Conservation (phyloP, 1,140 invertebrate species). For the Gryllus bimaculatus region DNA sequence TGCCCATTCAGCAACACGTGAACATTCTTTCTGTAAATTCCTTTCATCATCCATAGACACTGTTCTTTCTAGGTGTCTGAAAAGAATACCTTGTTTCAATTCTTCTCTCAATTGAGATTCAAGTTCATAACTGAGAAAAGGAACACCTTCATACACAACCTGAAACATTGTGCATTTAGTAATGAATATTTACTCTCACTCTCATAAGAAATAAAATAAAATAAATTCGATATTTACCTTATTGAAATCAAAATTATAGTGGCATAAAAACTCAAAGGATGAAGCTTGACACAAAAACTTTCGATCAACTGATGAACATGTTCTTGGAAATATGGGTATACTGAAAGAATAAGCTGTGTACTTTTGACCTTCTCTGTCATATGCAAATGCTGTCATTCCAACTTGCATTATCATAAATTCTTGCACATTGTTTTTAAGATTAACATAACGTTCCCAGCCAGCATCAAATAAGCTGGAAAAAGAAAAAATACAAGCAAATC, state of each 20-base stretch:
- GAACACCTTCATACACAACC: constrained; percentile 55
- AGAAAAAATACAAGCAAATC: constrained; percentile 23
- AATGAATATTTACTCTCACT: constrained; percentile 6
- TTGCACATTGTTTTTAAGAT: constrained; percentile 44
- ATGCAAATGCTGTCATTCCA: constrained; percentile 51
- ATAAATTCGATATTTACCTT: constrained; percentile 48
- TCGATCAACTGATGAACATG: constrained; percentile 45
- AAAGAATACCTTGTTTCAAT: constrained; percentile 28
- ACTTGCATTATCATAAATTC: constrained; percentile 52
- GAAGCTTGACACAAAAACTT: constrained; percentile 51
- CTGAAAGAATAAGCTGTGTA: constrained; percentile 52
- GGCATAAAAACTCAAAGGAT: constrained; percentile 51
- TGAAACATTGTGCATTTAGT: constrained; percentile 32
- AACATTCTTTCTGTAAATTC: constrained; percentile 31
- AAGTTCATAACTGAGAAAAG: constrained; percentile 50
- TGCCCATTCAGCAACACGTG: constrained; percentile 35
- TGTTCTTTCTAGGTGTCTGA: constrained; percentile 27
- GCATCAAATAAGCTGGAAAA: constrained; percentile 61
- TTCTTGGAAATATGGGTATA: constrained; percentile 56
- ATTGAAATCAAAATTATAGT: constrained; percentile 62
- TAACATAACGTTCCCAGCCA: constrained; percentile 47
- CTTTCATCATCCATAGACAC: constrained; percentile 36
- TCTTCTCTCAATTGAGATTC: constrained; percentile 31
- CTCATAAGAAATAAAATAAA: constrained; percentile 17
- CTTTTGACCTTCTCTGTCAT: constrained; percentile 40